A percentile compares a stretch with the other conserved stretches of the same genome.
These are phyloP conservation scores for Athripsodes cinereus DNA, from an alignment of 2,888 invertebrate genomes.

Conservation along the genomic window DNA sequence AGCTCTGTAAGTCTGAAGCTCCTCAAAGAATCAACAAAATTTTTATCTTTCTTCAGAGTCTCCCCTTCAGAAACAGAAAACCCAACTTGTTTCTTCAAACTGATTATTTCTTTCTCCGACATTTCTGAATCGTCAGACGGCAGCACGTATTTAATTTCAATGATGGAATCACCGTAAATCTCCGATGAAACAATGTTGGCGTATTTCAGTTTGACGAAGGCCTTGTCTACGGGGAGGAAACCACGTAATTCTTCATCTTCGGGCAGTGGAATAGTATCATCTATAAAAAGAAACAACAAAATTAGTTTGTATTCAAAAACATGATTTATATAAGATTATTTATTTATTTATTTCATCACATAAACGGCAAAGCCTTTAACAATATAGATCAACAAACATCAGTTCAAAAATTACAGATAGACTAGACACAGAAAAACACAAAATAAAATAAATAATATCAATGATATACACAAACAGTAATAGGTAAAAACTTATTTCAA, in stretches of 20 bases:
- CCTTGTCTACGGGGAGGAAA: constrained; percentile 64
- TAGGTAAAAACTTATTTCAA: too few species aligned
- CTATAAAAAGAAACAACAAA: constrained; percentile 40
- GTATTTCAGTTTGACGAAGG: constrained; percentile 52
- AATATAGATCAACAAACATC: too few species aligned
- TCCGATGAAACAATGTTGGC: constrained; percentile 14
- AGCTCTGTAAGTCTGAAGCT: constrained; percentile 33
- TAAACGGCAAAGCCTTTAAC: too few species aligned
- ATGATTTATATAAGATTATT: too few species aligned
- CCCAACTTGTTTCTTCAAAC: constrained; percentile 12
- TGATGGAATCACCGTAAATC: constrained; percentile 1
- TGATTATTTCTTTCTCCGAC: constrained; percentile 8
- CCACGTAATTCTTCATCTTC: constrained; percentile 78
- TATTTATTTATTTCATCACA: too few species aligned
- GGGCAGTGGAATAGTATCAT: constrained; percentile 60
- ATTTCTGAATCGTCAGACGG: constrained; percentile 7
- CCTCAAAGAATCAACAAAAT: constrained; percentile 20
- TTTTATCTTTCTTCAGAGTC: constrained; percentile 16
- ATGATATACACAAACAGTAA: too few species aligned
- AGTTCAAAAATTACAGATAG: too few species aligned
- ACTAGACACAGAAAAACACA: too few species aligned
- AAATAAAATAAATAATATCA: too few species aligned
- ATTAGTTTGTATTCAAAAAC: too few species aligned
- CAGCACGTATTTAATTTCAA: constrained; percentile 30
- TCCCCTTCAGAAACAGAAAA: constrained; percentile 10